Evolutionary conservation across 2,888 invertebrate genomes (phyloP).

Genomic region (Labia minor): DNA sequence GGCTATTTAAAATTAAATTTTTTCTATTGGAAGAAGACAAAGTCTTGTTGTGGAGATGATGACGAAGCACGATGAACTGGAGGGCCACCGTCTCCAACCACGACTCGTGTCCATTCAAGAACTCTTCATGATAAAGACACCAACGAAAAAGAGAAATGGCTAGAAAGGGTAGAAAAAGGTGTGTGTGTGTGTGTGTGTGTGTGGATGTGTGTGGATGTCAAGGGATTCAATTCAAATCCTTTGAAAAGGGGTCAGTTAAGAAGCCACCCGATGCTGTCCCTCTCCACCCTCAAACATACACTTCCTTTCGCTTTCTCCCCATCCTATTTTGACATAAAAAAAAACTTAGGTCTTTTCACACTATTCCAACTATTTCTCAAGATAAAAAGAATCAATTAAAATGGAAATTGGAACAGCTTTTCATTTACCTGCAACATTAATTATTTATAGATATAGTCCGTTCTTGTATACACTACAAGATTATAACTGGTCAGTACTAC

Average conservation of each 20-base stretch:
- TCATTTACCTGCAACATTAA: too few relatives aligned
- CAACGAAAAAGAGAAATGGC: not conserved
- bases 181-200: too few relatives aligned
- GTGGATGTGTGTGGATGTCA: not conserved
- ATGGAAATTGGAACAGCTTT: too few relatives aligned
- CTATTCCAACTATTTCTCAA: not conserved
- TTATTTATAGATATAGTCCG: too few relatives aligned
- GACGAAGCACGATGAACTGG: not conserved
- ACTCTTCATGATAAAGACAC: not conserved
- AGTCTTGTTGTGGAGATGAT: too few relatives aligned
- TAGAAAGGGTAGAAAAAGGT: not conserved
- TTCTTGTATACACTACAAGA: too few relatives aligned
- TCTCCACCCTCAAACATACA: not conserved
- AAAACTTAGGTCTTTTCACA: not conserved
- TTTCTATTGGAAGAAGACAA: too few relatives aligned
- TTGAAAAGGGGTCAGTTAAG: not conserved
- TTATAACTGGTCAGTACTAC: too few relatives aligned
- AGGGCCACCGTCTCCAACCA: not conserved
- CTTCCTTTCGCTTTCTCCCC: not conserved
- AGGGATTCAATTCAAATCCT: not conserved
- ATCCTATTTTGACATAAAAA: not conserved
- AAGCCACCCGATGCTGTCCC: not conserved
- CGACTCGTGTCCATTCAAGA: conserved; percentile 7
- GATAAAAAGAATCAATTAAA: not conserved
- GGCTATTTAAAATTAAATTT: too few relatives aligned